Conservation (phyloP, 2,797 vertebrate species). For the Pitangus sulphuratus region DNA sequence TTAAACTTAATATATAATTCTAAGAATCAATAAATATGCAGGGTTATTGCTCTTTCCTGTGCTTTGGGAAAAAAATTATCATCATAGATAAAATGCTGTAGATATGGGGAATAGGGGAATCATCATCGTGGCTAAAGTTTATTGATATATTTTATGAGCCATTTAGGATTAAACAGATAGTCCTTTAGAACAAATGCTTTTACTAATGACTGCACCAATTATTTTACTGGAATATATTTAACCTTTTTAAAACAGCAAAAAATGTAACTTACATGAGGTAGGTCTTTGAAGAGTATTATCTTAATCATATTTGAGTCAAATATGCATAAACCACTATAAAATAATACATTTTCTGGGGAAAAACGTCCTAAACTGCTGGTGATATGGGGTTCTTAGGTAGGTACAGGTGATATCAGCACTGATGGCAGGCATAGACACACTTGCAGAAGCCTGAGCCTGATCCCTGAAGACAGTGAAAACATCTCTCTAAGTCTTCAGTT, state of each 20-base stretch:
- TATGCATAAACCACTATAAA: not conserved
- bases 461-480: not conserved
- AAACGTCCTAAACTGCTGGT: not conserved
- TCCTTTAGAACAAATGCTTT: not conserved
- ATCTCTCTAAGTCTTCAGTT: not conserved
- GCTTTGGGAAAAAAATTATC: constrained; percentile 36
- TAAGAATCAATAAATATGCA: constrained; percentile 8
- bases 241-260: not conserved
- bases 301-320: not conserved
- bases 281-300: not conserved
- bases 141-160: not conserved
- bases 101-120: not conserved
- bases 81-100: not conserved
- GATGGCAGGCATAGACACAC: not conserved
- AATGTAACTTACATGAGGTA: not conserved
- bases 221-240: not conserved
- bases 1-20: constrained; percentile 15
- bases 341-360: not conserved
- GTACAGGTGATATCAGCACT: not conserved
- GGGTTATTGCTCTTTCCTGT: constrained; percentile 34
- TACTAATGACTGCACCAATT: not conserved
- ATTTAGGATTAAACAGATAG: constrained; percentile 33
- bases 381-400: not conserved
- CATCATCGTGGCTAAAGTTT: constrained; percentile 36
- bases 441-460: not conserved